These are phyloP conservation scores for Julus scandinavius DNA, from an alignment of 2,888 invertebrate species.

Conservation along the genomic window DNA sequence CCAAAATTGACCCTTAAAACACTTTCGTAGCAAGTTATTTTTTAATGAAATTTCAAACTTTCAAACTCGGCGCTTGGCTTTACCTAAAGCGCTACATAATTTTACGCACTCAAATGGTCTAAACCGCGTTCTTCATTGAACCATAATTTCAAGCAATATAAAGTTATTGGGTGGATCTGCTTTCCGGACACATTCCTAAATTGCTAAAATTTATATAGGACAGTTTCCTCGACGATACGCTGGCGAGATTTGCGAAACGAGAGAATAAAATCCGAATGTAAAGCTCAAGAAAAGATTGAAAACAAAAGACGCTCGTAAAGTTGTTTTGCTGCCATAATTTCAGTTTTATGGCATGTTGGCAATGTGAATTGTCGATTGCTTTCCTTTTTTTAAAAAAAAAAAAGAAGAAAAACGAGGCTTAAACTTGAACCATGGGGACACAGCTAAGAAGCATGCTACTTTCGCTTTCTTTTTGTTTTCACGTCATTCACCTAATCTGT, in stretches of 20 bases:
- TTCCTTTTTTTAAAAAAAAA: neutral
- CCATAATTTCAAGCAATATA: neutral
- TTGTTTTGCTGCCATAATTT: conserved; percentile 35
- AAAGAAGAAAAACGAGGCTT: neutral
- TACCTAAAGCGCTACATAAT: conserved; percentile 4
- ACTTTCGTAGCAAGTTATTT: neutral
- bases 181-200: neutral
- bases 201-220: neutral
- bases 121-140: neutral
- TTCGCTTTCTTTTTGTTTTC: neutral
- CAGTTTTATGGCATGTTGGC: conserved; percentile 30
- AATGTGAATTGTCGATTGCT: conserved; percentile 17
- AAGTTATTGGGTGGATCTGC: conserved; percentile 23
- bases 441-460: neutral
- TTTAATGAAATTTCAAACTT: neutral
- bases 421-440: neutral
- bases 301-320: conserved; percentile 38
- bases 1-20: neutral
- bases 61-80: neutral
- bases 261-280: conserved; percentile 32
- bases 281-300: conserved; percentile 27
- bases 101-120: neutral
- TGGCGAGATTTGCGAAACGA: neutral
- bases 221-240: conserved; percentile 5
- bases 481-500: neutral